These are phyloP conservation scores for Galerucella calmariensis DNA, from an alignment of 2,888 invertebrate genomes.

Conservation along the genomic window DNA sequence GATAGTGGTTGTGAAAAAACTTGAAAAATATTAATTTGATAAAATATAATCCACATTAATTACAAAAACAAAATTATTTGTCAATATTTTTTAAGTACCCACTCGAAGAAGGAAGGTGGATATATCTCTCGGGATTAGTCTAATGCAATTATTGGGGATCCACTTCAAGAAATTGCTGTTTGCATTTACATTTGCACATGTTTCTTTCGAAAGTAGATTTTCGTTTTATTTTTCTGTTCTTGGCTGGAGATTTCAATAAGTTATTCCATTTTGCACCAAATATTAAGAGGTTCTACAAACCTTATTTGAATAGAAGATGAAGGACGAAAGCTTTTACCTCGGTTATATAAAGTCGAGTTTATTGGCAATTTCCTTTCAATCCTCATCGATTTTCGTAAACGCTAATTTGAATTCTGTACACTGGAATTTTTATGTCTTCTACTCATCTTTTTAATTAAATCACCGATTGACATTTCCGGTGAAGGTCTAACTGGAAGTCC, in stretches of 20 bases:
- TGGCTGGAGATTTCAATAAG: slow-evolving; percentile 44
- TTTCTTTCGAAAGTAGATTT: slow-evolving; percentile 44
- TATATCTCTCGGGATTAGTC: slow-evolving; percentile 45
- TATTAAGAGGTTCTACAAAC: slow-evolving; percentile 46
- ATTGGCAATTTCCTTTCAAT: slow-evolving; percentile 48
- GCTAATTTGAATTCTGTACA: slow-evolving; percentile 41
- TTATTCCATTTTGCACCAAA: slow-evolving; percentile 49
- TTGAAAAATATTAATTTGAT: too few species aligned
- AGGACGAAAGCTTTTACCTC: slow-evolving; percentile 48
- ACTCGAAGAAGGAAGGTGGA: not conserved
- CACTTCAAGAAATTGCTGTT: slow-evolving; percentile 56
- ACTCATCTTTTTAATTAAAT: slow-evolving; percentile 42
- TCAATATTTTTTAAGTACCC: not conserved
- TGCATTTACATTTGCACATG: slow-evolving; percentile 52
- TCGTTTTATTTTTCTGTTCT: slow-evolving; percentile 42
- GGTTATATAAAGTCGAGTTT: slow-evolving; percentile 47
- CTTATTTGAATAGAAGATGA: slow-evolving; percentile 48
- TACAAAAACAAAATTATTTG: too few species aligned
- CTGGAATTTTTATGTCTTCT: slow-evolving; percentile 43
- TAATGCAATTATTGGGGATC: slow-evolving; percentile 58
- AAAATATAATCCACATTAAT: too few species aligned
- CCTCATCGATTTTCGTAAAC: slow-evolving; percentile 43
- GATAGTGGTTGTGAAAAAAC: too few species aligned
- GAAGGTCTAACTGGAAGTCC: slow-evolving; percentile 23
- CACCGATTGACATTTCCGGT: slow-evolving; percentile 30